Percentiles rank a stretch among this genome's conserved stretches.
Conservation (phyloP, 1,140 invertebrate genomes). For the Subanguina moxae region DNA sequence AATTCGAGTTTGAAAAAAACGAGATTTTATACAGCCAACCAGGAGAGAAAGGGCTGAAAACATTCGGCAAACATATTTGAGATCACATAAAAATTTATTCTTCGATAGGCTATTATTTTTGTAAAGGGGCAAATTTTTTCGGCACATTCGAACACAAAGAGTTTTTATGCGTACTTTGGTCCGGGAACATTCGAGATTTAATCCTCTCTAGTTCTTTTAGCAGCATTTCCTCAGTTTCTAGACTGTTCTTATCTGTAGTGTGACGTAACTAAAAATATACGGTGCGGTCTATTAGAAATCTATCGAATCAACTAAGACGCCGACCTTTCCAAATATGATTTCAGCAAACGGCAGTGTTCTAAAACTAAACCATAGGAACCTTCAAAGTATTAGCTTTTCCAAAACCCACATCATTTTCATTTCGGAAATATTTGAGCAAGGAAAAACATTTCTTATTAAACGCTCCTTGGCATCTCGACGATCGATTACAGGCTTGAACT, state of each 20-base stretch:
- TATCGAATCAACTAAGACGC: neutral
- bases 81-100: too few species aligned
- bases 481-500: neutral
- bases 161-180: neutral
- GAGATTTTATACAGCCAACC: too few species aligned
- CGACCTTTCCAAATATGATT: neutral
- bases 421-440: too few species aligned
- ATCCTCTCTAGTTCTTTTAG: neutral
- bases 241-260: neutral
- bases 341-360: neutral
- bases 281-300: neutral
- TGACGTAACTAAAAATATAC: too few species aligned
- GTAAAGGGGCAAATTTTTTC: too few species aligned
- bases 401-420: too few species aligned
- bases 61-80: too few species aligned
- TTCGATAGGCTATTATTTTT: too few species aligned
- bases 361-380: neutral
- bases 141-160: too few species aligned
- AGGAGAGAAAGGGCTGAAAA: too few species aligned
- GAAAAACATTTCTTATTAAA: too few species aligned
- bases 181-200: neutral
- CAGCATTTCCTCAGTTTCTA: neutral
- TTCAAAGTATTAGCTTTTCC: neutral
- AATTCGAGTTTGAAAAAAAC: too few species aligned
- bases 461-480: neutral